These are phyloP conservation scores for Eupithecia tripunctaria DNA, from an alignment of 2,888 invertebrate species.

Conservation along the genomic window DNA sequence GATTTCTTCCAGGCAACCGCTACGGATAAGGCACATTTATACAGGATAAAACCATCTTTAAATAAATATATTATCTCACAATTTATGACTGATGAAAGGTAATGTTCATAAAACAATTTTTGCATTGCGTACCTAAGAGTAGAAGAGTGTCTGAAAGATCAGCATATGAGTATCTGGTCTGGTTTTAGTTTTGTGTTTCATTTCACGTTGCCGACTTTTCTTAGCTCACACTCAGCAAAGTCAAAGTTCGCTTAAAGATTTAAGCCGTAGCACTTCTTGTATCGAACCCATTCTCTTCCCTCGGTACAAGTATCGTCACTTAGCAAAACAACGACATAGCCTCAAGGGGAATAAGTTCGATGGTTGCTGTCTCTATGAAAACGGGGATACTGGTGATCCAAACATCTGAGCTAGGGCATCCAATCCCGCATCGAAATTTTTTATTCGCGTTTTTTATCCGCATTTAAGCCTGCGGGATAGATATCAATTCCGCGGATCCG, in stretches of 20 bases:
- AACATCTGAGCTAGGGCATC: conserved; percentile 23
- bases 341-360: conserved; percentile 31
- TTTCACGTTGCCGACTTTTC: background rate
- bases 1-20: too few relatives aligned
- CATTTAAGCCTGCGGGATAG: background rate
- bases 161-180: background rate
- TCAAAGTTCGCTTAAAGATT: background rate
- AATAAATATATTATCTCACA: too few relatives aligned
- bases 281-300: background rate
- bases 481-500: background rate
- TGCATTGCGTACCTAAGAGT: too few relatives aligned
- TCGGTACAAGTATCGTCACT: conserved; percentile 43
- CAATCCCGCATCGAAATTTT: background rate
- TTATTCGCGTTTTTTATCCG: background rate
- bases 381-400: conserved; percentile 26
- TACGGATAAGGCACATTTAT: too few relatives aligned
- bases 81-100: too few relatives aligned
- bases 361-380: conserved; percentile 27
- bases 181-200: background rate
- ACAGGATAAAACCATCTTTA: too few relatives aligned
- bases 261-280: background rate
- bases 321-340: conserved; percentile 36
- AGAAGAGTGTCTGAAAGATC: background rate
- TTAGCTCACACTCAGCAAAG: background rate
- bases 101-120: too few relatives aligned